Base-by-base conservation (phyloP, 2,113 vertebrate species). In the Meriones unguiculatus region DNA sequence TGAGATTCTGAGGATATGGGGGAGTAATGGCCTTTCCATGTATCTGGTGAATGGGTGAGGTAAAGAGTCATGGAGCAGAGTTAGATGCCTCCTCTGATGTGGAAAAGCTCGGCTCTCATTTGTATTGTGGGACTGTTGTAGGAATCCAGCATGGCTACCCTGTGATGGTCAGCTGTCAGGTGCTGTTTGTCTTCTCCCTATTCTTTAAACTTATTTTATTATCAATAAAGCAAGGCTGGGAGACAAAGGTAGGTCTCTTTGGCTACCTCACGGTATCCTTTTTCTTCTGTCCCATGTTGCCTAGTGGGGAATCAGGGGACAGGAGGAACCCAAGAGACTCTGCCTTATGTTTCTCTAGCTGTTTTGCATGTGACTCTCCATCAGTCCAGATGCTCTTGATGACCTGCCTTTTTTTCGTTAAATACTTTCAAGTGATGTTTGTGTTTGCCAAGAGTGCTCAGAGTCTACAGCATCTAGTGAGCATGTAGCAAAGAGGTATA, bases 121-220 rank as follows among this genome's bases (percentile, higher is more conserved):
- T 80, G 64, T 78, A 90, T 95, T 91, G 93, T 80, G 59, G 84
- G 73, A 73, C 72, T 85, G 57, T 54, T 46, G 18, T 46, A 80
- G 65, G 72, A 89, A 38, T 18, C 62, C 20, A 78, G 1, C 2
- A 20, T 59, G n/a, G 57, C 59, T 18, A 3, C 77, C 13, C 3
- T n/a, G 2, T 0, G 41, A 11, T 35, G n/a, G 80, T 35, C 28
- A 57, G 9, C 8, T 59, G 11, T 54, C 50, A 73, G 59, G 41
- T 59, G 13, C 22, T 35, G 24, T 22, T 59, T 13, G 9, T 54
- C 1, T 32, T 57, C 52, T 15, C 38, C 18, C 32, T 82, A 69
- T 17, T 24, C 62, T 59, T 54, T 65, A 22, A 41, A 54, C 9
- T 15, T 20, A 10, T 57, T 77, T 67, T 28, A 32, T 64, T 73